A percentile compares a stretch with the other conserved stretches of the same genome.
Evolutionary conservation across 2,888 invertebrate genomes (phyloP).

Genomic region (Toxonevra muliebris): DNA sequence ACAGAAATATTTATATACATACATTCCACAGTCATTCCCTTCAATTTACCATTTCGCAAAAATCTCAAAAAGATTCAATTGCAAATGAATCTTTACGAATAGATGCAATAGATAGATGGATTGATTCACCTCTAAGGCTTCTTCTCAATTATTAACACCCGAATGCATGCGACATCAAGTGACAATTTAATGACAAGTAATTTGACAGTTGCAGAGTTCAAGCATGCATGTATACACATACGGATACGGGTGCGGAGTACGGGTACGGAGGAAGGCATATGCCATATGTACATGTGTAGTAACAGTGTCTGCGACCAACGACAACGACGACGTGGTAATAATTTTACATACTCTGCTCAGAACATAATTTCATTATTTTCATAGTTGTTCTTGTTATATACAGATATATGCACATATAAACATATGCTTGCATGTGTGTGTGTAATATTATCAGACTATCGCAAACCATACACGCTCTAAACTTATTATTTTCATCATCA

Average conservation of each 20-base stretch:
- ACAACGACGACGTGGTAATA: too few relatives aligned
- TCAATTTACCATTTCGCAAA: too few relatives aligned
- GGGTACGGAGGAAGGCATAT: background rate
- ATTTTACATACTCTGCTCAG: background rate
- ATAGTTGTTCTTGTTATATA: constrained; percentile 22
- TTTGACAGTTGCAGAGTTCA: constrained; percentile 32
- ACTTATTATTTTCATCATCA: constrained; percentile 18
- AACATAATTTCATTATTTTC: constrained; percentile 27
- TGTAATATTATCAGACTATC: background rate
- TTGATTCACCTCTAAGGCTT: constrained; percentile 27
- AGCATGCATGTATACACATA: constrained; percentile 3
- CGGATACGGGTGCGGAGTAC: background rate
- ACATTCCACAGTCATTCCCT: too few relatives aligned
- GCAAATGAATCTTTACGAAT: background rate
- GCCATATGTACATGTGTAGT: too few relatives aligned
- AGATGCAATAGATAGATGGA: background rate
- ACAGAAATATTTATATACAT: too few relatives aligned
- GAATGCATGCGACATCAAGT: constrained; percentile 25
- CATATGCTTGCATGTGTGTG: constrained; percentile 7
- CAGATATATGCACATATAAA: background rate
- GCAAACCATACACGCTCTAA: constrained; percentile 9
- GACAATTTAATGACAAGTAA: constrained; percentile 37
- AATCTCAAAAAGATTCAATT: too few relatives aligned
- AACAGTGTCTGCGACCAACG: too few relatives aligned
- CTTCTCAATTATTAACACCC: constrained; percentile 25